Evolutionary conservation across 2,888 invertebrate species (phyloP).

Genomic region (Tipula confusa): DNA sequence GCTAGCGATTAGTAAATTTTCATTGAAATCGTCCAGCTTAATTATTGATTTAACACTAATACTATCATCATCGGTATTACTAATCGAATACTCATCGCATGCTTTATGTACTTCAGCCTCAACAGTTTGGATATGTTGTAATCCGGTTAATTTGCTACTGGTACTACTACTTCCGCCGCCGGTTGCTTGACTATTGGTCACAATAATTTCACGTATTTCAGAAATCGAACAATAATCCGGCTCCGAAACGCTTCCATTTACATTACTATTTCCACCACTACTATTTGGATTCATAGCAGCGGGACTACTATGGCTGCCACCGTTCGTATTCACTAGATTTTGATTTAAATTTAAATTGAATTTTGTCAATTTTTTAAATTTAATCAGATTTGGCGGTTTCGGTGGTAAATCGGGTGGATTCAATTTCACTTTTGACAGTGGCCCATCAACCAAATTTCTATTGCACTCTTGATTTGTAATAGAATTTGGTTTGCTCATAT

Average conservation of each 20-base stretch:
- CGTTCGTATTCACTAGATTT: not conserved
- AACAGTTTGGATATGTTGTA: conserved; percentile 52
- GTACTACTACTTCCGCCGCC: not conserved
- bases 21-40: conserved; percentile 32
- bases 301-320: not conserved
- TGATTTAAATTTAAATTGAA: conserved; percentile 12
- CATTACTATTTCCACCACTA: not conserved
- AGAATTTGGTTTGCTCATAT: conserved; percentile 52
- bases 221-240: conserved; percentile 75
- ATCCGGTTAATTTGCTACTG: not conserved
- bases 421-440: conserved; percentile 35
- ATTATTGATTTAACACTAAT: not conserved
- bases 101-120: conserved; percentile 50
- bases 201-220: conserved; percentile 52
- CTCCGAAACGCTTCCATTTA: conserved; percentile 52
- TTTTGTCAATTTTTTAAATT: conserved; percentile 54
- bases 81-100: conserved; percentile 38
- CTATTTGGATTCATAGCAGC: not conserved
- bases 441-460: conserved; percentile 34
- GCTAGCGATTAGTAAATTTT: not conserved
- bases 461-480: conserved; percentile 42
- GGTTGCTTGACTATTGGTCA: not conserved
- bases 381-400: conserved; percentile 67
- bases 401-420: conserved; percentile 70
- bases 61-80: conserved; percentile 20